Evolutionary conservation across 2,888 invertebrate genomes (phyloP).

Genomic region (Creontiades dilutus): DNA sequence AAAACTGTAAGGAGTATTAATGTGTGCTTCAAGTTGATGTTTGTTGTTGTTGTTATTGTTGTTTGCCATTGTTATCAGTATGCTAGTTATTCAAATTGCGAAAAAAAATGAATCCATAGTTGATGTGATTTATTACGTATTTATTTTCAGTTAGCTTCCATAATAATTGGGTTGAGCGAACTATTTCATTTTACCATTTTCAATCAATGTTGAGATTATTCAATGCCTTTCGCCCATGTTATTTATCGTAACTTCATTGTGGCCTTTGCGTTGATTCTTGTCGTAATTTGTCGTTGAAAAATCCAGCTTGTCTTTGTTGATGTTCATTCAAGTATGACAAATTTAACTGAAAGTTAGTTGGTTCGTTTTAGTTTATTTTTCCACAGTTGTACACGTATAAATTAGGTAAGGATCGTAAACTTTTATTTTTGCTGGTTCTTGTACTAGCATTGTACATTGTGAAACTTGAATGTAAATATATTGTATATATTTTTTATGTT

Average conservation of each 20-base stretch:
- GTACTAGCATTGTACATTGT: slow-evolving; percentile 47
- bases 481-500: slow-evolving; percentile 58
- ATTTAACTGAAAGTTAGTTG: neutral
- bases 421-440: slow-evolving; percentile 6
- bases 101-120: neutral
- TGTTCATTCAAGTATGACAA: neutral
- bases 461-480: slow-evolving; percentile 42
- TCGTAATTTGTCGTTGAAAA: neutral
- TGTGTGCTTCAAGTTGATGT: slow-evolving; percentile 25
- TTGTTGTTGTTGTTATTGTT: slow-evolving; percentile 41
- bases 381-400: neutral
- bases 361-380: neutral
- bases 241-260: neutral
- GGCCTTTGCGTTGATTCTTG: neutral
- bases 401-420: neutral
- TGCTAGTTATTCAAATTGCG: neutral
- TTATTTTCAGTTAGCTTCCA: neutral
- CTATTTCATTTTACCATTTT: neutral
- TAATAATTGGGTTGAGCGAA: neutral
- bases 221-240: slow-evolving; percentile 36
- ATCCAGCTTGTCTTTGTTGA: neutral
- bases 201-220: neutral
- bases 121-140: neutral
- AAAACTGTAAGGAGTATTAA: neutral
- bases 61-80: slow-evolving; percentile 32